Evolutionary conservation across 2,888 invertebrate species (phyloP), one percentile per base, ranked within the genome.

Genomic region (Aethes cnicana): DNA sequence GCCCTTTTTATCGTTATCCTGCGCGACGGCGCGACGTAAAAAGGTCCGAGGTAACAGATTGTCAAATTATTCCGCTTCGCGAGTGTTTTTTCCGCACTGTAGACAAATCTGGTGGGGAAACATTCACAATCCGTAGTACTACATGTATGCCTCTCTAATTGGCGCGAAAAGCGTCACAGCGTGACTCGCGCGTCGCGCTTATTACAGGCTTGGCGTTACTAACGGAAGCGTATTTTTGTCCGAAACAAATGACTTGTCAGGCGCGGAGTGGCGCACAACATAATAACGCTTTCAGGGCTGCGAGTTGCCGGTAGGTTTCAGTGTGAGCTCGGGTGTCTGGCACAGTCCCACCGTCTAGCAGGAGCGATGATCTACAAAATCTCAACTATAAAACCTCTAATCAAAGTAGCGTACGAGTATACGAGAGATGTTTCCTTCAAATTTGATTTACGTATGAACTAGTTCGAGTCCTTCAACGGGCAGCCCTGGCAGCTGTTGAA

Each of bases 191-290:
- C 35, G 28, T 8, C 6, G 11, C 25, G 25, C 47, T 32, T 28
- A 33, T 25, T 32, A 18, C 12, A 21, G 12, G 14, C 20, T 6
- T 11, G 14, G 41, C 43, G 26, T 42, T 20, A 25, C 14, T 7
- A 11, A 14, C 23, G 36, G 42, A 21, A 28, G 49, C 35, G 42
- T 35, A 36, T 49, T 26, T 33, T 26, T 43, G 49, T 30, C 49
- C 42, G 26, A 49, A 49, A 49, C 48, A 49, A 49, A 49, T 42
- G 26, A 42, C 42, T 35, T 26, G 42, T 49, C 42, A 42, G 42
- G 41, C 25, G 28, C 20, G 23, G 39, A 39, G 39, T 23, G 47
- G 21, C 37, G 30, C 20, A 33, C 47, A 32, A 20, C 25, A 35
- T 21, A 41, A 42, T 49, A 49, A 49, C 26, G 26, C 42, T 33